Percentiles rank a stretch among this genome's conserved stretches.
Conservation (phyloP, 2,113 vertebrate genomes). For the Pomatorhinus ruficollis region DNA sequence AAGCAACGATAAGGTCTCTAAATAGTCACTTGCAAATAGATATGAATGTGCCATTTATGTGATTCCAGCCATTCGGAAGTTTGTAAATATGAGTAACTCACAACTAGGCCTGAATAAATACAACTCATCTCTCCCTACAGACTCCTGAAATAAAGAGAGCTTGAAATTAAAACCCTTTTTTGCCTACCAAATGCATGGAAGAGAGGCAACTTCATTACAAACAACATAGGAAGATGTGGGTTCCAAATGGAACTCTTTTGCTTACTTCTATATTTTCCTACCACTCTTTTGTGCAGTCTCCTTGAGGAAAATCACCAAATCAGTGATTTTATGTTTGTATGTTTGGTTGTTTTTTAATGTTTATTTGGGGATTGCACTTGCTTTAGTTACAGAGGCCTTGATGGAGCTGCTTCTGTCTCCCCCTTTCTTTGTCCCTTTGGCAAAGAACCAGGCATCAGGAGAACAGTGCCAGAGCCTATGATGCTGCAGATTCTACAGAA, state of each 20-base stretch:
- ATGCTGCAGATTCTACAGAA: neutral
- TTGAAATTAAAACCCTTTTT: neutral
- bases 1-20: neutral
- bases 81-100: neutral
- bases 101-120: neutral
- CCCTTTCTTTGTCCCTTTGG: neutral
- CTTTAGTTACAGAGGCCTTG: neutral
- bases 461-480: neutral
- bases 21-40: neutral
- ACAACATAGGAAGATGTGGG: neutral
- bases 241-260: neutral
- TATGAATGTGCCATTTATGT: neutral
- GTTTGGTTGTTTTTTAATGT: accelerated
- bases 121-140: neutral
- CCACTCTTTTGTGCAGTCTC: neutral
- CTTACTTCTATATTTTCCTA: neutral
- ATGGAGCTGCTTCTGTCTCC: neutral
- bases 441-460: neutral
- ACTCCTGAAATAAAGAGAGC: neutral
- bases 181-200: neutral
- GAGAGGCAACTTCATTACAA: neutral
- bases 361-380: neutral
- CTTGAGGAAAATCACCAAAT: neutral
- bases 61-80: neutral
- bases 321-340: neutral